Evolutionary conservation across 1,140 invertebrate species (phyloP).

Genomic region (Holcopasites calliopsidis): DNA sequence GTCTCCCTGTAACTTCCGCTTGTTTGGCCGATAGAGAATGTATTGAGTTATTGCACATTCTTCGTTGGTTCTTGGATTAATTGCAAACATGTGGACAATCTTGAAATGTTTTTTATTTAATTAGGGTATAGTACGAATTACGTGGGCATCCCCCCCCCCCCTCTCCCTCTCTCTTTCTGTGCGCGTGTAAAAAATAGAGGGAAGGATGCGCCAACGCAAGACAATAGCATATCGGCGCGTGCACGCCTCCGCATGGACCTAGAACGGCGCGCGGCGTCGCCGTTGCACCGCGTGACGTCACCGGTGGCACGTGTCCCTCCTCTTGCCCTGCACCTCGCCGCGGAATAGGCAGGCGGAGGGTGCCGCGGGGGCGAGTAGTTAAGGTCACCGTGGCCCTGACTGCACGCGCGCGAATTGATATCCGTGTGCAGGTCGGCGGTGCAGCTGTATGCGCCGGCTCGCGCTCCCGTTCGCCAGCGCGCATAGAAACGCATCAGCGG

Average conservation of each 20-base stretch:
- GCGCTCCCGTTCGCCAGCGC: constrained; percentile 34
- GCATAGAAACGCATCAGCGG: constrained; percentile 19
- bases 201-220: constrained; percentile 16
- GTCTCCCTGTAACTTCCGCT: neutral
- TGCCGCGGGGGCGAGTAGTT: constrained; percentile 61
- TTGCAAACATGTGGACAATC: no score
- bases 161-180: neutral
- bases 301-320: constrained; percentile 72
- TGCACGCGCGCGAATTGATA: constrained; percentile 76
- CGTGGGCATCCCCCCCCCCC: rapidly evolving
- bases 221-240: constrained; percentile 5
- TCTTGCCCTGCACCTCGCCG: constrained; percentile 51
- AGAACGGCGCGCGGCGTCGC: constrained; percentile 52
- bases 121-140: no score
- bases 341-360: constrained; percentile 20
- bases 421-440: constrained; percentile 64
- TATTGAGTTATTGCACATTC: no score
- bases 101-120: no score
- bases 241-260: constrained; percentile 57
- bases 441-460: neutral
- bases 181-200: no score
- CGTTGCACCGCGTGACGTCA: constrained; percentile 74
- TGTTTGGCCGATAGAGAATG: neutral
- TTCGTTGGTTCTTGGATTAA: no score
- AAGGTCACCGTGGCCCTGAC: constrained; percentile 79